Evolutionary conservation across 92 coral and sea anemone species (phyloP).

Genomic region (Bergia sp.): DNA sequence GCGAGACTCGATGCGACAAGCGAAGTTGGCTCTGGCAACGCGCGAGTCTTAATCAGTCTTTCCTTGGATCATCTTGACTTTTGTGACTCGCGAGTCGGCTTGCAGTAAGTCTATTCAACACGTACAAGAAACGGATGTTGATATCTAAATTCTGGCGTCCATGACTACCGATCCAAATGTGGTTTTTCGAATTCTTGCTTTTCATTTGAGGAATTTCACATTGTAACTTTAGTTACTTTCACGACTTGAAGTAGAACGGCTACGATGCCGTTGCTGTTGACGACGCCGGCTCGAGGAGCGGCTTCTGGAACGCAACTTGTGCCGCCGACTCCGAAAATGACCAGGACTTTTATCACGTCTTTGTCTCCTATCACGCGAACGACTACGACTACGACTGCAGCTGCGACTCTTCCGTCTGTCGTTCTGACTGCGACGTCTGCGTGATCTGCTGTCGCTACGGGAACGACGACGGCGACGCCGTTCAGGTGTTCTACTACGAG

Average conservation of each 20-base stretch:
- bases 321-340: slow-evolving; percentile 22
- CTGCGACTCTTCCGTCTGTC: slow-evolving; percentile 19
- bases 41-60: too few species aligned
- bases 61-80: too few species aligned
- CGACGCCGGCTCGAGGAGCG: slow-evolving; percentile 28
- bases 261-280: slow-evolving; percentile 18
- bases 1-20: too few species aligned
- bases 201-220: not conserved
- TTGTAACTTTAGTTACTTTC: not conserved
- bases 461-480: slow-evolving; percentile 18
- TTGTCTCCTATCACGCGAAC: slow-evolving; percentile 27
- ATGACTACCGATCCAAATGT: not conserved
- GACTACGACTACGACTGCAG: slow-evolving; percentile 35
- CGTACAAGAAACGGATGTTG: not conserved
- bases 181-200: not conserved
- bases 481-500: slow-evolving; percentile 6
- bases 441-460: slow-evolving; percentile 19
- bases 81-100: too few species aligned
- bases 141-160: not conserved
- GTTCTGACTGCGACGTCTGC: slow-evolving; percentile 22
- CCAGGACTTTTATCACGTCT: slow-evolving; percentile 2
- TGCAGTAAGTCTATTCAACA: not conserved
- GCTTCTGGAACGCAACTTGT: slow-evolving; percentile 38
- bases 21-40: too few species aligned
- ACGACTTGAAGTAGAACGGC: not conserved